These are phyloP conservation scores for Epinotia brunnichana DNA, from an alignment of 2,888 invertebrate genomes.

Conservation along the genomic window DNA sequence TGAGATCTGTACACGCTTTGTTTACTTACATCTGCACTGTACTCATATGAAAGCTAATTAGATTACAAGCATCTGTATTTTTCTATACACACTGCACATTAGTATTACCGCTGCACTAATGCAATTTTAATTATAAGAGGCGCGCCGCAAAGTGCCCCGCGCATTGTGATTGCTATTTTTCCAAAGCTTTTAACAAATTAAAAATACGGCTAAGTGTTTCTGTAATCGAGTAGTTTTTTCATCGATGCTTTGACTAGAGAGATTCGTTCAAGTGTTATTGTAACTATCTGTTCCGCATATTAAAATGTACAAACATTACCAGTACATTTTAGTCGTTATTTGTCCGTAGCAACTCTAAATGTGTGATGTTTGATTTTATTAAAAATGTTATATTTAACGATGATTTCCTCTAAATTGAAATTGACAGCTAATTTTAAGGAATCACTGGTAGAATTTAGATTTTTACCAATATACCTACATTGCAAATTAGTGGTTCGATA, in stretches of 20 bases:
- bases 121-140: constrained; percentile 83
- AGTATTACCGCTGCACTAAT: constrained; percentile 74
- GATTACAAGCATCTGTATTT: constrained; percentile 64
- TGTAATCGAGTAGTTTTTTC: constrained; percentile 30
- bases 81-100: constrained; percentile 74
- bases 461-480: constrained; percentile 6
- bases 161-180: constrained; percentile 81
- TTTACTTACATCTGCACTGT: background rate
- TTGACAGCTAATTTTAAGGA: background rate
- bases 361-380: no score
- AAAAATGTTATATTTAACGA: background rate
- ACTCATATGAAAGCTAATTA: constrained; percentile 59
- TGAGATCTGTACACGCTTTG: background rate
- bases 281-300: background rate
- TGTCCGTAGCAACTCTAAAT: no score
- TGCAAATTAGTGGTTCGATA: constrained; percentile 44
- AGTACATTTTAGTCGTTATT: background rate
- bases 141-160: constrained; percentile 73
- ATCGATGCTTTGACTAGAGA: constrained; percentile 3
- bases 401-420: background rate
- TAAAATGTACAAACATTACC: background rate
- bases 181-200: constrained; percentile 80
- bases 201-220: constrained; percentile 58
- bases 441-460: constrained; percentile 20
- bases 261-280: background rate